A percentile compares a stretch with the other conserved stretches of the same genome.
Evolutionary conservation across 2,797 vertebrate species (phyloP).

Genomic region (Lithobates pipiens): DNA sequence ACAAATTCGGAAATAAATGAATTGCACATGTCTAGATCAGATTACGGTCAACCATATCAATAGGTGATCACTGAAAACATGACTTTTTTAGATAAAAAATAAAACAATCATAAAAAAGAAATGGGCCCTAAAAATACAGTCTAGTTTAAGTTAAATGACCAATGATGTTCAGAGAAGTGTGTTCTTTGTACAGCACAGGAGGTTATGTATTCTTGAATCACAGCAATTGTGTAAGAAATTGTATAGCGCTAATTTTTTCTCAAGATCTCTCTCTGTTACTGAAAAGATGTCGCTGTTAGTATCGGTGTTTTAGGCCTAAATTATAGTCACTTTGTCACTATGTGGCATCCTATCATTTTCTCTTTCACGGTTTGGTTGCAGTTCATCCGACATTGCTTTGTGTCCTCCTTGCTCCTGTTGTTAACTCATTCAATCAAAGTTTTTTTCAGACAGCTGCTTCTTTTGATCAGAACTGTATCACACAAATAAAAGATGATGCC

Average conservation of each 20-base stretch:
- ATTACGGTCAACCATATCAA: no score
- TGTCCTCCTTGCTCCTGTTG: neutral
- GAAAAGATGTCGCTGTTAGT: neutral
- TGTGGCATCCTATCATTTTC: slow-evolving; percentile 16
- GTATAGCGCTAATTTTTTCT: neutral
- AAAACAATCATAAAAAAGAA: no score
- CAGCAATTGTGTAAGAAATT: neutral
- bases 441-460: no score
- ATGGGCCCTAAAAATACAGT: no score
- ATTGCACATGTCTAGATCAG: no score
- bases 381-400: neutral
- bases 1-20: no score
- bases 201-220: neutral
- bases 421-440: neutral
- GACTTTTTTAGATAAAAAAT: no score
- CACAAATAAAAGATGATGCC: no score
- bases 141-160: no score
- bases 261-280: neutral
- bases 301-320: slow-evolving; percentile 24
- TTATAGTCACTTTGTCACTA: slow-evolving; percentile 22
- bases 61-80: no score
- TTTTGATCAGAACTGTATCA: no score
- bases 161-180: neutral
- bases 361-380: neutral
- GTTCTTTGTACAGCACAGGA: neutral